Percentiles rank a stretch among this genome's conserved stretches.
Evolutionary conservation across 2,113 vertebrate species (phyloP).

Genomic region (Oceanodroma tethys): DNA sequence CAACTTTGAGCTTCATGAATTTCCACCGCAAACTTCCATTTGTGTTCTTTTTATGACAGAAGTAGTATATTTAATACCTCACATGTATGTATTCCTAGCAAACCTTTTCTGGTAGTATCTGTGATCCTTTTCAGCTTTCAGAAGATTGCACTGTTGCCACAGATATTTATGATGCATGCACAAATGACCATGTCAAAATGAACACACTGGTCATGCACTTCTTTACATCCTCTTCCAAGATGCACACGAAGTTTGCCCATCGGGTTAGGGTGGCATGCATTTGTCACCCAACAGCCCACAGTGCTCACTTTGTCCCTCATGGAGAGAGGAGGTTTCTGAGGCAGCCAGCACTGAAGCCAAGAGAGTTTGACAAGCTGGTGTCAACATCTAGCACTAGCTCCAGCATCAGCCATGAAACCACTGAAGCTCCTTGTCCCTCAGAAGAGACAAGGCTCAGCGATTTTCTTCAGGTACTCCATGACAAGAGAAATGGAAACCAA

Average conservation of each 20-base stretch:
- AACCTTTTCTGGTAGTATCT: not conserved
- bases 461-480: not conserved
- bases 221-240: not conserved
- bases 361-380: not conserved
- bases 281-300: not conserved
- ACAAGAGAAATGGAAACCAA: not conserved
- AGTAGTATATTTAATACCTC: not conserved
- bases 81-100: not conserved
- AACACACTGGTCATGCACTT: not conserved
- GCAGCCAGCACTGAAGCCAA: not conserved
- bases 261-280: not conserved
- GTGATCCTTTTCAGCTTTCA: not conserved
- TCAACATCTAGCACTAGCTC: not conserved
- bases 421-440: not conserved
- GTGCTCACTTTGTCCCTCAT: not conserved
- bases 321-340: not conserved
- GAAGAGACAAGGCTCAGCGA: not conserved
- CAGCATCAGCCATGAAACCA: not conserved
- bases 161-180: not conserved
- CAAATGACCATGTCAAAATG: not conserved
- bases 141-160: not conserved
- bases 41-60: not conserved
- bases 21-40: not conserved
- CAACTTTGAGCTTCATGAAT: not conserved
- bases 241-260: not conserved